A percentile compares a stretch with the other conserved stretches of the same genome.
phyloP scores from a whole-genome alignment of 30 jellyfish, hydroid and myxozoan genomes.

The Haliclystus octoradiatus region DNA sequence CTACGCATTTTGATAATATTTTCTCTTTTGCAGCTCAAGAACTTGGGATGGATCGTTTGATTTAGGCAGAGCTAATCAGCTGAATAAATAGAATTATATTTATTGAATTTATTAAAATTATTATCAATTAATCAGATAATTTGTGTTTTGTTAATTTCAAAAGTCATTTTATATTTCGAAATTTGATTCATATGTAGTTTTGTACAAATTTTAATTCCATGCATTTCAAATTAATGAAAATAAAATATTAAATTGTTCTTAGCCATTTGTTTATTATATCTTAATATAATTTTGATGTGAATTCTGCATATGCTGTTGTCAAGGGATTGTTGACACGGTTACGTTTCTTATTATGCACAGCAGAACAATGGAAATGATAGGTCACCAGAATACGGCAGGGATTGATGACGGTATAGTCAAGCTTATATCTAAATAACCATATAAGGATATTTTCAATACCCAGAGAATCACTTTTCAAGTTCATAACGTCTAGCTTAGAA shows the following conservation, averaged over 20 bases:
- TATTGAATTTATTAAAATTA: too few relatives aligned
- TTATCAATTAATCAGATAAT: too few relatives aligned
- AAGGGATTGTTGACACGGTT: constrained; percentile 36
- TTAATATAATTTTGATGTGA: constrained; percentile 4
- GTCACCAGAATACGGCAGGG: constrained; percentile 43
- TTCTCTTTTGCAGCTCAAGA: constrained; percentile 45
- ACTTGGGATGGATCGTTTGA: constrained; percentile 73
- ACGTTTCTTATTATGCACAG: constrained; percentile 41
- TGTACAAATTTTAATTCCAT: too few relatives aligned
- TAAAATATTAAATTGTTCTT: too few relatives aligned
- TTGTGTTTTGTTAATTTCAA: too few relatives aligned
- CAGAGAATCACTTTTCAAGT: constrained; percentile 3
- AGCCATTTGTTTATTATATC: too few relatives aligned
- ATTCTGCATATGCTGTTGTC: constrained; percentile 30
- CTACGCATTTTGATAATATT: background rate
- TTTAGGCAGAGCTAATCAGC: too few relatives aligned
- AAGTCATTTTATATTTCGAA: too few relatives aligned
- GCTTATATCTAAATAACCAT: constrained; percentile 20
- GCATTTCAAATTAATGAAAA: too few relatives aligned
- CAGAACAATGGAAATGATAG: constrained; percentile 65
- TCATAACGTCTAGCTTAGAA: constrained; percentile 4
- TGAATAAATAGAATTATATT: too few relatives aligned
- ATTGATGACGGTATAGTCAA: constrained; percentile 31
- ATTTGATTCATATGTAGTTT: too few relatives aligned
- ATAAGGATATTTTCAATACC: constrained; percentile 44